Evolutionary conservation across 2,888 invertebrate species (phyloP), one percentile per base, ranked within the genome.

Genomic region (Harpalus rufipes): DNA sequence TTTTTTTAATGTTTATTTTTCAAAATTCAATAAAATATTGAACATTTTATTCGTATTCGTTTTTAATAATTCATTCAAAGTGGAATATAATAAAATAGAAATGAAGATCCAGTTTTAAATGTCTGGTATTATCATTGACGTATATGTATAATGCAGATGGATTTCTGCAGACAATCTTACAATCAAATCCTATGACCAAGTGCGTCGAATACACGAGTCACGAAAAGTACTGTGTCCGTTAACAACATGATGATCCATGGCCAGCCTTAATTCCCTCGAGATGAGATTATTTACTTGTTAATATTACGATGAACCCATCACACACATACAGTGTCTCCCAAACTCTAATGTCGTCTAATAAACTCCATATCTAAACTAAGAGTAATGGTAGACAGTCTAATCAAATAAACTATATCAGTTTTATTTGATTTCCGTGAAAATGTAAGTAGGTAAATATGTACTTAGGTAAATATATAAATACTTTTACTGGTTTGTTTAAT

Each of bases 241-340:
- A 80, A 80, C 59, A 16, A 80, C 39, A 80, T 80, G 79, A 80
- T 80, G 59, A 61, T 80, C 59, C 79, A 80, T 32, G 41, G 79
- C 16, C 79, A 32, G 21, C 61, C 61, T 61, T 80, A 25, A 80
- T 58, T 80, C 79, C 61, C 79, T 80, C 39, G 79, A 61, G 18
- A 80, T 80, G 79, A 61, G 18, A 80, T 80, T 61, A 59, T 59
- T 80, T 80, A 61, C 79, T 80, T 59, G 59, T 80, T 80, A 80
- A 58, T 80, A 80, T 80, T 80, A 80, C 79, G 41, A 80, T 80
- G 79, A 80, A 80, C 79, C 59, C 79, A 41, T 32, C 39, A 72
- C 18, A 21, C 10, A 56, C 58, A 51, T 74, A 16, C 44, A 74
- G 41, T 51, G 44, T 51, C 44, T 51, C 44, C 44, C 44, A 51